Percentiles rank a stretch among this genome's conserved stretches.
These are phyloP conservation scores for Caenorhabditis sulstoni DNA, from an alignment of 2,888 invertebrate genomes.

Conservation along the genomic window DNA sequence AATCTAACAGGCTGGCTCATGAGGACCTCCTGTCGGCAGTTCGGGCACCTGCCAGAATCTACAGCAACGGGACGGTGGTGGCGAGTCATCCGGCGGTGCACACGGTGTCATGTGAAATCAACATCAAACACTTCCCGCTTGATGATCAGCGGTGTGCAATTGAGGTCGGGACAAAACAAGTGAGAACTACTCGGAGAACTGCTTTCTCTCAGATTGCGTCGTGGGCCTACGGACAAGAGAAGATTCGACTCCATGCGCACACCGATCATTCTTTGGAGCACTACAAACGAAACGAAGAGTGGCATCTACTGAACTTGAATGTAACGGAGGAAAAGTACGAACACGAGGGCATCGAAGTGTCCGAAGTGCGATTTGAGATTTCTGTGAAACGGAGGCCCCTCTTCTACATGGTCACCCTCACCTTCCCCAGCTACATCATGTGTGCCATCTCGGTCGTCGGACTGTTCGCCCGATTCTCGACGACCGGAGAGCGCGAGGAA, in stretches of 20 bases:
- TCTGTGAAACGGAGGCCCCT: constrained; percentile 76
- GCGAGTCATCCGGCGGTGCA: constrained; percentile 77
- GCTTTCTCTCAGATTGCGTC: constrained; percentile 72
- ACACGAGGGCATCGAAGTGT: constrained; percentile 78
- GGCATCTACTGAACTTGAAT: constrained; percentile 73
- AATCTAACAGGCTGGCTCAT: constrained; percentile 76
- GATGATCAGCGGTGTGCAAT: constrained; percentile 76
- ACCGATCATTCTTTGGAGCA: constrained; percentile 75
- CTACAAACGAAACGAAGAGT: constrained; percentile 76
- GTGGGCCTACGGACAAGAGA: constrained; percentile 78
- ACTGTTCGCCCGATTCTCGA: constrained; percentile 77
- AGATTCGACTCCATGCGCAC: constrained; percentile 75
- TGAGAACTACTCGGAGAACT: not conserved
- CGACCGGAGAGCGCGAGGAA: constrained; percentile 77
- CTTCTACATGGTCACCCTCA: constrained; percentile 79
- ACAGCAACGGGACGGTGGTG: constrained; percentile 76
- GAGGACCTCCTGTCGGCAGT: constrained; percentile 77
- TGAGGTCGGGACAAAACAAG: constrained; percentile 62
- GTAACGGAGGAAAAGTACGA: constrained; percentile 73
- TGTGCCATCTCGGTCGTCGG: constrained; percentile 78
- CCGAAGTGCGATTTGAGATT: constrained; percentile 76
- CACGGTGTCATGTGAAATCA: constrained; percentile 77
- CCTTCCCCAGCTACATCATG: constrained; percentile 78
- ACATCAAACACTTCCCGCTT: constrained; percentile 73
- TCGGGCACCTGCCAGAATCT: constrained; percentile 72